These are phyloP conservation scores for Glaucopsyche alexis DNA, from an alignment of 2,888 invertebrate species.

Conservation along the genomic window DNA sequence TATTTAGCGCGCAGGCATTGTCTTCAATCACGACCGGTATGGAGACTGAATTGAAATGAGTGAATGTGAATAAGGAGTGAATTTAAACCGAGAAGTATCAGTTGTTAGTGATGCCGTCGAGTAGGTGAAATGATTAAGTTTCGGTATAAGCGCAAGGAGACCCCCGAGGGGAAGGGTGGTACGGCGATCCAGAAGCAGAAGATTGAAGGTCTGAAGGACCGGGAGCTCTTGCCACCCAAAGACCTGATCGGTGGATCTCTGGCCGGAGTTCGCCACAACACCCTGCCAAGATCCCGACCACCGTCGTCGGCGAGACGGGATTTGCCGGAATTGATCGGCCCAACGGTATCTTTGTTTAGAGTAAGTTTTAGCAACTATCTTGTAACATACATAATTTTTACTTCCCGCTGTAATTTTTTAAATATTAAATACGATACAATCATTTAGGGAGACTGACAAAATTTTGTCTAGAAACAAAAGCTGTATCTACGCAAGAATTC, in stretches of 20 bases:
- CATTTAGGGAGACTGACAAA: background rate
- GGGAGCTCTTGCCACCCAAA: slow-evolving; percentile 71
- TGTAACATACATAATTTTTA: too few species aligned
- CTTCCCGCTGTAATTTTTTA: too few species aligned
- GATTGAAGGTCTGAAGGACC: slow-evolving; percentile 67
- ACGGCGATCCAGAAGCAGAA: slow-evolving; percentile 72
- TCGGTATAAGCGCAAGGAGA: slow-evolving; percentile 83
- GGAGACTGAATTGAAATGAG: slow-evolving; percentile 57
- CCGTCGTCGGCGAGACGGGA: slow-evolving; percentile 56
- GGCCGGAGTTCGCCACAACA: slow-evolving; percentile 69
- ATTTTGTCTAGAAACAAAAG: background rate
- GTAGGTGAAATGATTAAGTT: slow-evolving; percentile 81
- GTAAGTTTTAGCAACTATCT: slow-evolving; percentile 54
- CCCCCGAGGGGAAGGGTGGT: slow-evolving; percentile 54
- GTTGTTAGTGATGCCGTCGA: slow-evolving; percentile 60
- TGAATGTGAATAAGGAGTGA: slow-evolving; percentile 36
- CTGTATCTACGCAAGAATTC: background rate
- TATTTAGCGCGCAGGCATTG: slow-evolving; percentile 66
- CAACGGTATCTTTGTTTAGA: slow-evolving; percentile 66
- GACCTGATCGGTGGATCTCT: slow-evolving; percentile 65
- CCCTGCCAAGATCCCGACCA: slow-evolving; percentile 67
- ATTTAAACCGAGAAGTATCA: slow-evolving; percentile 25
- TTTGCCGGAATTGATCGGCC: slow-evolving; percentile 53
- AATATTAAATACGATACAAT: background rate
- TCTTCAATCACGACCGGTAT: slow-evolving; percentile 54